Evolutionary conservation across 2,888 invertebrate species (phyloP).

Genomic region (Oxyteleia sp.): DNA sequence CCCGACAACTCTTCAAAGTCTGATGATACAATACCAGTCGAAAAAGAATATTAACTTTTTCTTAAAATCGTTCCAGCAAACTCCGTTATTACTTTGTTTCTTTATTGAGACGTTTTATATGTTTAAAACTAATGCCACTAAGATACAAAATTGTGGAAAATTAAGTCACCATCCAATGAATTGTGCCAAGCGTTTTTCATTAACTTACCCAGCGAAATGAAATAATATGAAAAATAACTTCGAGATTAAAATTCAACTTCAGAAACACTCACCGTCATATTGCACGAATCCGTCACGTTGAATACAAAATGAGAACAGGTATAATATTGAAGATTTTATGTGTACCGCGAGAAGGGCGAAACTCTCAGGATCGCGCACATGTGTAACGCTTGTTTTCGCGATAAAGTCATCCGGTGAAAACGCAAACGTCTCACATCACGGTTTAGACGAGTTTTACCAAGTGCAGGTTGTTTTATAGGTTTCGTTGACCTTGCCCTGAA

Average conservation of each 20-base stretch:
- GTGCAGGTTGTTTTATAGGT: conserved; percentile 82
- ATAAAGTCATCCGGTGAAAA: conserved; percentile 70
- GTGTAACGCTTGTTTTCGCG: conserved; percentile 57
- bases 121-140: neutral
- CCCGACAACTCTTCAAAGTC: conserved; percentile 23
- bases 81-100: conserved; percentile 4
- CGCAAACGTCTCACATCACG: conserved; percentile 77
- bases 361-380: conserved; percentile 58
- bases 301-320: conserved; percentile 18
- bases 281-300: conserved; percentile 41
- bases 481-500: conserved; percentile 83
- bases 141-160: neutral
- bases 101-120: no score
- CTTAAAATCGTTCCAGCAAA: conserved; percentile 16
- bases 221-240: neutral
- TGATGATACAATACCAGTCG: conserved; percentile 12
- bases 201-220: neutral
- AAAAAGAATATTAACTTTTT: conserved; percentile 41
- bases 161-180: no score
- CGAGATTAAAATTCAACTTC: conserved; percentile 22
- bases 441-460: conserved; percentile 80
- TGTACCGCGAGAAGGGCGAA: conserved; percentile 32
- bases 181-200: no score
- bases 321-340: conserved; percentile 45
- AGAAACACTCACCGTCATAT: conserved; percentile 60